Evolutionary conservation across 1,140 invertebrate species (phyloP), one percentile per base, ranked within the genome.

Genomic region (Carposina sasakii): DNA sequence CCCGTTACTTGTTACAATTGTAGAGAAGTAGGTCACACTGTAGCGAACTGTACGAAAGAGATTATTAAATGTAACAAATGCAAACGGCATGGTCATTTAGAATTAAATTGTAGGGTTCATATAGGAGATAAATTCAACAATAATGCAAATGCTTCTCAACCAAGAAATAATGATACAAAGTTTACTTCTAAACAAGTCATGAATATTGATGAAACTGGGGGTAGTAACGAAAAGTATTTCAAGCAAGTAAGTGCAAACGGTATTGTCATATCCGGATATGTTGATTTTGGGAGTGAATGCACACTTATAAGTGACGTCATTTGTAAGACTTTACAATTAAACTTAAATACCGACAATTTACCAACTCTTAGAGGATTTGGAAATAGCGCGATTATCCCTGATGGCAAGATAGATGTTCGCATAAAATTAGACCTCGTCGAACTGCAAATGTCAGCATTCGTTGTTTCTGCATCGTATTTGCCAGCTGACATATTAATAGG

Each of bases 211-310:
- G n/a, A n/a, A n/a, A n/a, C n/a, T n/a, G n/a, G n/a, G n/a, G 21
- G 17, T 15, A 50, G 31, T 33, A 33, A 33, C 15, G 13, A 33
- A 33, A 33, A 33, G 31, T 33, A 8, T 13, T 33, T 33, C n/a
- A 33, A 33, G 13, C 6, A 8, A 33, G 31, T 33, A 3, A 6
- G 3, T 8, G 31, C 13, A 33, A 33, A 33, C 13, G 31, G 13
- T 33, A 33, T n/a, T 13, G 31, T 13, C 13, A 33, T 33, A 8
- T 6, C 6, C 6, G 31, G 6, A 6, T 33, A 8, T 33, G 15
- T 33, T 8, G 31, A 33, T 13, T 33, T 33, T n/a, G 31, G 31
- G 6, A 33, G 31, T 15, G 31, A 33, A 33, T 33, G 31, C 31
- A 33, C 31, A n/a, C 31, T 33, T 6, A 3, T 33, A 6, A 33